Base-by-base conservation (phyloP, 1,140 invertebrate genomes). In the Paralvinella palmiformis region DNA sequence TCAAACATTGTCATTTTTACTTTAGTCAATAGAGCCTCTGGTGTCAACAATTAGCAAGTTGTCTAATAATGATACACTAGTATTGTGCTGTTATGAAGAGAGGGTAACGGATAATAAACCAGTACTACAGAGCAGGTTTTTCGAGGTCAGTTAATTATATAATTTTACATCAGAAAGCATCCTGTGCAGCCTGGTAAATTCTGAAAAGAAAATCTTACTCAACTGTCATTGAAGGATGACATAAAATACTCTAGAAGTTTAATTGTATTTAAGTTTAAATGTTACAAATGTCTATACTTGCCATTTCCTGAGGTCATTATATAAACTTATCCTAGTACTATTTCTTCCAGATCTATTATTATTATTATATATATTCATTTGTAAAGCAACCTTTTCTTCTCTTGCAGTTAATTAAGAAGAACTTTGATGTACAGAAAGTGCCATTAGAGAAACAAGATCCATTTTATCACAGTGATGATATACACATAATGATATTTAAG, bases 11-110 rank as follows among this genome's bases (percentile, higher is more conserved):
- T 15, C 13, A 44, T 44, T 4, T 52, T 52, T 52, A 29, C 75
- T 70, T 59, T 59, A 78, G 76, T 75, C 77, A 17, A 50, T 77
- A 17, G 65, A 72, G 29, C 72, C 75, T 3, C 64, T 79, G 24
- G 73, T 79, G 0, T 62, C 72, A 5, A 73, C 77, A 5, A 63
- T 77, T 24, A 31, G 27, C 15, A 56, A 68, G 7, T 62, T 74
- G 15, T 71, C 71, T 58, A 58, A 59, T 10, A 22, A 60, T 0
- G 31, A 60, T 7, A 77, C 75, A 2, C 50, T 36, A 44, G 68
- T 76, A 1, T 67, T 73, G n/a, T 79, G 77, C 55, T 74, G 74
- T 61, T 77, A 75, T 69, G 77, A 79, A 63, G 65, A 77, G 24
- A 70, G 77, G 65, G 71, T 71, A 4, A 72, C 72, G 7, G 75